These are phyloP conservation scores for Charaxes varanes DNA, from an alignment of 1,140 invertebrate species.

Conservation along the genomic window DNA sequence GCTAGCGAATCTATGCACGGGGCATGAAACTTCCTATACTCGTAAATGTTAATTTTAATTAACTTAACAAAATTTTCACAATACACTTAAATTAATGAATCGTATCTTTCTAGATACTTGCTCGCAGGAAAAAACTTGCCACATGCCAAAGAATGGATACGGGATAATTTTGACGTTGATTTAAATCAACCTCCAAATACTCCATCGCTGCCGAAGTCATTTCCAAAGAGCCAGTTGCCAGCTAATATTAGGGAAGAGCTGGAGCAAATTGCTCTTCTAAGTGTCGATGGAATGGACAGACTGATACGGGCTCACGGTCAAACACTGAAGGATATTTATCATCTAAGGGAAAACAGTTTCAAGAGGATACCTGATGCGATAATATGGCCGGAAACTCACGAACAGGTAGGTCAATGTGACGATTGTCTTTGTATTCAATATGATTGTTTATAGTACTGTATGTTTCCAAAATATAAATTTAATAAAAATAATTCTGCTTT, in stretches of 20 bases:
- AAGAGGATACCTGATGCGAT: slow-evolving; percentile 94
- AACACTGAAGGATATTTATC: slow-evolving; percentile 92
- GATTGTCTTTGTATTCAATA: too few species aligned
- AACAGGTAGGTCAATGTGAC: slow-evolving; percentile 5
- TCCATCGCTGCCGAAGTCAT: slow-evolving; percentile 63
- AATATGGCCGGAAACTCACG: slow-evolving; percentile 84
- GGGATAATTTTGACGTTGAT: slow-evolving; percentile 79
- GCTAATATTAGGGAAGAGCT: slow-evolving; percentile 67
- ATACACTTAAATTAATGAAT: too few species aligned
- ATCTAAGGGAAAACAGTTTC: slow-evolving; percentile 82
- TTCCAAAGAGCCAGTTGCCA: slow-evolving; percentile 67
- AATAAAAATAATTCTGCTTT: too few species aligned
- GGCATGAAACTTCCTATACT: too few species aligned
- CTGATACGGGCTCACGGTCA: slow-evolving; percentile 96
- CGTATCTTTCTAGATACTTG: slow-evolving; percentile 85
- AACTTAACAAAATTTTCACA: too few species aligned
- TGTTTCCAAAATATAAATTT: too few species aligned
- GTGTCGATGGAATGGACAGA: slow-evolving; percentile 87
- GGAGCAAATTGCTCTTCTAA: slow-evolving; percentile 83
- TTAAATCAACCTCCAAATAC: slow-evolving; percentile 56
- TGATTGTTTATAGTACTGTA: too few species aligned
- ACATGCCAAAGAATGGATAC: slow-evolving; percentile 88
- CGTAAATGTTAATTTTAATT: too few species aligned
- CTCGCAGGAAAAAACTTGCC: slow-evolving; percentile 87
- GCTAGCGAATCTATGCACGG: too few species aligned